Evolutionary conservation across 2,888 invertebrate genomes (phyloP).

Genomic region (Dichetophora obliterata): DNA sequence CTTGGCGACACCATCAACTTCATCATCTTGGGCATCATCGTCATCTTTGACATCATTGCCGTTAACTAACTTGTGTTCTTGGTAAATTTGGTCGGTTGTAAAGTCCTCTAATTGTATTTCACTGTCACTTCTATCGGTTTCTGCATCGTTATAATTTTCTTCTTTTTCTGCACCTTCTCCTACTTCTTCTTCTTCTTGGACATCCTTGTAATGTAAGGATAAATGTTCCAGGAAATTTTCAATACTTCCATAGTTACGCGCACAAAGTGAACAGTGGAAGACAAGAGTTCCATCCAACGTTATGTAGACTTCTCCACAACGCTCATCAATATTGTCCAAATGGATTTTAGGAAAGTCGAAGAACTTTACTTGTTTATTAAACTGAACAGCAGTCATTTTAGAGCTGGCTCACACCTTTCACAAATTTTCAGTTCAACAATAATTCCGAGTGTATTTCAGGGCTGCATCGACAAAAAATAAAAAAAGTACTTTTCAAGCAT

Average conservation of each 20-base stretch:
- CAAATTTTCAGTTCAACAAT: no score
- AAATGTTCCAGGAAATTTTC: slow-evolving; percentile 45
- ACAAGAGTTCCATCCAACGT: slow-evolving; percentile 41
- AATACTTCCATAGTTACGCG: slow-evolving; percentile 40
- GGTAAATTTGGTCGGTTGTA: neutral
- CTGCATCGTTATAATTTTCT: neutral
- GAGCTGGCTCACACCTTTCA: no score
- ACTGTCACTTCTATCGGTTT: neutral
- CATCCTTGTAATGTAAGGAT: neutral
- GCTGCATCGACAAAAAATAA: no score
- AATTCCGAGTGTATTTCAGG: no score
- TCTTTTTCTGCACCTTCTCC: neutral
- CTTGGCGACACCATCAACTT: no score
- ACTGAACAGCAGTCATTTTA: neutral
- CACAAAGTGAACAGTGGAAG: slow-evolving; percentile 47
- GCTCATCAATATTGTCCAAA: slow-evolving; percentile 35
- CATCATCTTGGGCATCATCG: neutral
- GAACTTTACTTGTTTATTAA: neutral
- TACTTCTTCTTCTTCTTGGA: neutral
- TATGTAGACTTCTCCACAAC: slow-evolving; percentile 4
- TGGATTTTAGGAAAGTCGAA: neutral
- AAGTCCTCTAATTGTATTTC: no score
- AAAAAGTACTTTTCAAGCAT: no score
- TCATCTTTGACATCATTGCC: neutral
- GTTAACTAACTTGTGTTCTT: neutral